A percentile compares a stretch with the other conserved stretches of the same genome.
phyloP scores from a whole-genome alignment of 2,113 vertebrate species.

The Ciconia stormi region DNA sequence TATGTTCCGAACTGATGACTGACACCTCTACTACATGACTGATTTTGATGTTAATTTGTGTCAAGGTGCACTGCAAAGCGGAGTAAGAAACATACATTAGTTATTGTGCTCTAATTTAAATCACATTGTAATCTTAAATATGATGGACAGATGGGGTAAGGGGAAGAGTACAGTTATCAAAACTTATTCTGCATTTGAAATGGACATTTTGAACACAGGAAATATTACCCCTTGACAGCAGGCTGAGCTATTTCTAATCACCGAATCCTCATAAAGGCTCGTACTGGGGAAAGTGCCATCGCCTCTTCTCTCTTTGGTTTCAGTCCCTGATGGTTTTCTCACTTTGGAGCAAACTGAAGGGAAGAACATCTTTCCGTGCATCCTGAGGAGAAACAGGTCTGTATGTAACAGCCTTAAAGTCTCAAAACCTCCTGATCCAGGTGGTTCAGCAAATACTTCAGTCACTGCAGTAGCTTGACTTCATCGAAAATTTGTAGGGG shows the following conservation, averaged over 20 bases:
- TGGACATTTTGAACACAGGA: not conserved
- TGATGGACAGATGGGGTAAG: not conserved
- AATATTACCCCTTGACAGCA: not conserved
- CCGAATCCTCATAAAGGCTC: not conserved
- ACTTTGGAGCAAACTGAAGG: not conserved
- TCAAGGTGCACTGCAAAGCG: not conserved
- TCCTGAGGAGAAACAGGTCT: not conserved
- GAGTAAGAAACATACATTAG: not conserved
- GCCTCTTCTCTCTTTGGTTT: not conserved
- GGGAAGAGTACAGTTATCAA: not conserved
- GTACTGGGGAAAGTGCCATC: not conserved
- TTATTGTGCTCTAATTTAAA: not conserved
- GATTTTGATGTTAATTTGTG: not conserved
- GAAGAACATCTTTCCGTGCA: not conserved
- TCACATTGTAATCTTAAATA: not conserved
- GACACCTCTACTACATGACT: not conserved
- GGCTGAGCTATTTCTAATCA: not conserved
- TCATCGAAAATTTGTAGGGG: not conserved
- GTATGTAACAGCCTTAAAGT: not conserved
- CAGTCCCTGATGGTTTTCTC: rapidly evolving
- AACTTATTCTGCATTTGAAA: not conserved
- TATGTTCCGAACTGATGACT: not conserved
- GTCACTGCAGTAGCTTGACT: not conserved
- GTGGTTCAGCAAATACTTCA: not conserved
- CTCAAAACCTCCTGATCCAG: not conserved